These are phyloP conservation scores for Aleiodes sp. DNA, from an alignment of 1,140 invertebrate species.

Conservation along the genomic window DNA sequence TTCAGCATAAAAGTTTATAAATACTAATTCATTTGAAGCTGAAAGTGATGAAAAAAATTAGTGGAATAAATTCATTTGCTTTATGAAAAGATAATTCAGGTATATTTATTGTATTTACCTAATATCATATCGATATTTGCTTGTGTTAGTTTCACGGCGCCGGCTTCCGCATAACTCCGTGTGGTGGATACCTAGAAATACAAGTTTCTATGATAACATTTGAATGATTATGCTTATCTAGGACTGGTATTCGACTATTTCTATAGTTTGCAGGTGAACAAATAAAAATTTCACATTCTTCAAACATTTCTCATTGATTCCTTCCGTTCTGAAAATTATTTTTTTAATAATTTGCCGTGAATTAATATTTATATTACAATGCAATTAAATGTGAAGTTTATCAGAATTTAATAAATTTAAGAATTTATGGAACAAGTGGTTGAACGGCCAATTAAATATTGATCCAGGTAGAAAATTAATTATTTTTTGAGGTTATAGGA, in stretches of 20 bases:
- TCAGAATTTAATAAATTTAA: neutral
- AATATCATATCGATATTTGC: constrained; percentile 84
- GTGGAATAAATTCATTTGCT: constrained; percentile 29
- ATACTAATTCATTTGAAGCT: constrained; percentile 95
- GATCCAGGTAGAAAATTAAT: neutral
- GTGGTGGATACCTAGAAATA: constrained; percentile 74
- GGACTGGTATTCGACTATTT: neutral
- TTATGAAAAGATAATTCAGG: neutral
- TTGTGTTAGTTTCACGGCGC: constrained; percentile 79
- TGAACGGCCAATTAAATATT: constrained; percentile 1
- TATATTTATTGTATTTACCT: constrained; percentile 69
- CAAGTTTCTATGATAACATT: neutral
- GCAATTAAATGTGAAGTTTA: too few species aligned
- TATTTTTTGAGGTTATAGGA: constrained; percentile 5
- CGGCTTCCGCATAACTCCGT: constrained; percentile 76
- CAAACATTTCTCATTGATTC: too few species aligned
- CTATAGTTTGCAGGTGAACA: neutral
- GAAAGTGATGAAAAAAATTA: constrained; percentile 61
- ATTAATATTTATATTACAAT: neutral
- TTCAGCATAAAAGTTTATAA: constrained; percentile 99
- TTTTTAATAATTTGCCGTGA: neutral
- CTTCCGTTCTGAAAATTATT: too few species aligned
- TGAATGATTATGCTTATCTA: constrained; percentile 1
- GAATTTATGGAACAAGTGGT: neutral
- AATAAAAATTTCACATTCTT: neutral